Conservation (phyloP, 1,140 invertebrate genomes). For the Frieseomelitta varia region DNA sequence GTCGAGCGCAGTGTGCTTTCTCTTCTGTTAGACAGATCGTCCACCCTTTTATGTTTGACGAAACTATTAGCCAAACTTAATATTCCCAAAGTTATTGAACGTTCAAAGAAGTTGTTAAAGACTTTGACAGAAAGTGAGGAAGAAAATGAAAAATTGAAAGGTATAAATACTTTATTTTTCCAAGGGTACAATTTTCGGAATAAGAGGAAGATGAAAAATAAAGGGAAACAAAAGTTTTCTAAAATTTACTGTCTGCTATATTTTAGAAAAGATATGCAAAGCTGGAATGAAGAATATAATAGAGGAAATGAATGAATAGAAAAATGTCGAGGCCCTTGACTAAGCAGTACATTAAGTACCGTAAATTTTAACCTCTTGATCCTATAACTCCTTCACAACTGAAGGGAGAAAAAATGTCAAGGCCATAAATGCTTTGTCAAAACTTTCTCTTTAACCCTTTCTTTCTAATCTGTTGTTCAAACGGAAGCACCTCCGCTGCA, state of each 20-base stretch:
- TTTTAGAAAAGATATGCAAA: no score
- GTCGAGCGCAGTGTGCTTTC: conserved; percentile 46
- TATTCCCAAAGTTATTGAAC: conserved; percentile 1
- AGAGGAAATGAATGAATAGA: no score
- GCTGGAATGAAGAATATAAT: no score
- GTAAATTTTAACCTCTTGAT: conserved; percentile 30
- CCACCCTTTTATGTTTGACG: conserved; percentile 40
- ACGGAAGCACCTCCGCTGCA: neutral
- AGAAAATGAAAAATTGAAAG: no score
- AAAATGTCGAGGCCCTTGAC: neutral
- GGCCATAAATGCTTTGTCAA: conserved; percentile 53
- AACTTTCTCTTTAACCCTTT: conserved; percentile 59
- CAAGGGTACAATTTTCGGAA: no score
- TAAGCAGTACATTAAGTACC: neutral
- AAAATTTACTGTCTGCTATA: neutral
- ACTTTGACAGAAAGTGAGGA: no score
- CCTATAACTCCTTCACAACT: conserved; percentile 28
- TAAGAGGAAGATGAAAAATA: no score
- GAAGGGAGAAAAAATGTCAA: conserved; percentile 33
- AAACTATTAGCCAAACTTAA: conserved; percentile 16
- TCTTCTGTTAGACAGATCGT: conserved; percentile 34
- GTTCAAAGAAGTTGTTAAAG: neutral
- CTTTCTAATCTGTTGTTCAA: conserved; percentile 54
- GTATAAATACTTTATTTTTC: no score
- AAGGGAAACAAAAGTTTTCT: neutral